Conservation (phyloP, 2,888 invertebrate species). For the Cephus nigrinus region DNA sequence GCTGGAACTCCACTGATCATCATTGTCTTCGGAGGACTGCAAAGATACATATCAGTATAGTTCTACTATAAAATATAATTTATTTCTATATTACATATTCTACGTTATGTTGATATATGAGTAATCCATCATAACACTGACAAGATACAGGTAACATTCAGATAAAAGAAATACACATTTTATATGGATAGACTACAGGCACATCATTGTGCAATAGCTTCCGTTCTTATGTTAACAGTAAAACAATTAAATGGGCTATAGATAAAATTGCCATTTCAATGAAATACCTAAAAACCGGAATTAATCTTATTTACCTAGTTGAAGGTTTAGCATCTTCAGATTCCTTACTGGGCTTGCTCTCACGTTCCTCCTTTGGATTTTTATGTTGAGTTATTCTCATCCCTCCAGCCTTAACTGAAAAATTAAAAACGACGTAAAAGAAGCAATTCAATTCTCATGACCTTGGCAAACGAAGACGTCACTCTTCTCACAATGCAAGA, state of each 20-base stretch:
- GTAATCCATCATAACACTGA: not conserved
- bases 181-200: not conserved
- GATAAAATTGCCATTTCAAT: not conserved
- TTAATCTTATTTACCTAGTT: slow-evolving; percentile 66
- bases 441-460: slow-evolving; percentile 12
- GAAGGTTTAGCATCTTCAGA: slow-evolving; percentile 70
- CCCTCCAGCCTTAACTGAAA: slow-evolving; percentile 88
- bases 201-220: not conserved
- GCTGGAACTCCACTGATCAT: slow-evolving; percentile 84
- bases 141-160: not conserved
- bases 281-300: too few relatives aligned
- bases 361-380: slow-evolving; percentile 74
- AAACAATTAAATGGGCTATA: not conserved
- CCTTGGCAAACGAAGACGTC: slow-evolving; percentile 12
- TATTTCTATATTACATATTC: not conserved
- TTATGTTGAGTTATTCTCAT: slow-evolving; percentile 94
- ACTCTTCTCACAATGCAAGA: not conserved
- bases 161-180: not conserved
- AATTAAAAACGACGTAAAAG: slow-evolving; percentile 24
- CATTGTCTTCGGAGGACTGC: slow-evolving; percentile 79
- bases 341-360: slow-evolving; percentile 68
- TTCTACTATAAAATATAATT: not conserved
- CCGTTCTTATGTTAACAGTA: not conserved
- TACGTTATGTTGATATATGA: not conserved
- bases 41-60: slow-evolving; percentile 22